Evolutionary conservation across 1,140 invertebrate genomes (phyloP), one percentile per base, ranked within the genome.

Genomic region (Drosophila orosa): DNA sequence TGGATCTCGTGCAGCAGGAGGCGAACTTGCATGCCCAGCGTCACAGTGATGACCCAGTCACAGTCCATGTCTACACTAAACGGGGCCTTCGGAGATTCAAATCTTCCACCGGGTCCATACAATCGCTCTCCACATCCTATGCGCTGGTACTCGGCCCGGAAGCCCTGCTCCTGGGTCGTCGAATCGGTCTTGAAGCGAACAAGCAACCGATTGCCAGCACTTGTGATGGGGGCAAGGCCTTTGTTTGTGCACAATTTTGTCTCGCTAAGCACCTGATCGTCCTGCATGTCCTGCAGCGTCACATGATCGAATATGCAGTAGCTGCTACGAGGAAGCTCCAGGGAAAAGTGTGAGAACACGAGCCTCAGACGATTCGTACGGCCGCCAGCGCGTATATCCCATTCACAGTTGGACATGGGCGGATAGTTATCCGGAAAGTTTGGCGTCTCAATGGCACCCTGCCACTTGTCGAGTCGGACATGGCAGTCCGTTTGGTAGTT

Each of bases 1-100:
- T 96, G 94, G 71, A 96, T 94, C 52, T 93, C 93, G 4, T 81
- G 52, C 25, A 94, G 75, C 40, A 83, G 77, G 6, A 94, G 74
- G 47, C 91, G 80, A 19, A 94, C 92, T 52, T 92, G 89, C 82
- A 96, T 95, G 90, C 94, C 93, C 57, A 85, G 74, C n/a, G 95
- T 93, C 1, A 96, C 95, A 29, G 92, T 92, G 24, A 98, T 95
- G 1, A 93, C 84, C 96, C 96, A 98, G 29, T 94, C 93, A 81
- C 97, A 98, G 74, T 95, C 94, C 54, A 94, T 91, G 90, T 95
- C 94, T 31, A 93, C 90, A 40, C 95, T 94, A 92, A 96, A 98
- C 0, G 90, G 87, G 5, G 74, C 73, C 47, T 89, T 80, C 0
- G 91, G 87, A 2, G 87, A 76, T 19, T 67, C 59, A n/a, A 92